Percentiles rank a stretch among this genome's conserved stretches.
Evolutionary conservation across 2,797 vertebrate genomes (phyloP).

Genomic region (Chromobotia macracanthus): DNA sequence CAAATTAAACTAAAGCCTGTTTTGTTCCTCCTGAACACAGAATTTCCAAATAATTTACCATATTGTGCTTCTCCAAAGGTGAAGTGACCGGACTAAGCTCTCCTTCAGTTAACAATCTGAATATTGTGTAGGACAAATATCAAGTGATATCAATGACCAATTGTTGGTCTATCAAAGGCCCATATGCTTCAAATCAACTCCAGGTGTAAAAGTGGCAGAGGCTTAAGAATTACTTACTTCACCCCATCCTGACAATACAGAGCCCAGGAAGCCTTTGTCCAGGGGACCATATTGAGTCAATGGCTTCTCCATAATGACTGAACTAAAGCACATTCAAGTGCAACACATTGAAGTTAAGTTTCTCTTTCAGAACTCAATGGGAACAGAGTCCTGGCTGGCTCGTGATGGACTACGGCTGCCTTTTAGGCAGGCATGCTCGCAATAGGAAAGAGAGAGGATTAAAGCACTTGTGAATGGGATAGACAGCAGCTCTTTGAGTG

Average conservation of each 20-base stretch:
- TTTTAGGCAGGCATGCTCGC: constrained; percentile 48
- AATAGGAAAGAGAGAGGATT: constrained; percentile 56
- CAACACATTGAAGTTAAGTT: constrained; percentile 62
- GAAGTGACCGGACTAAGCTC: constrained; percentile 42
- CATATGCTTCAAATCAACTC: constrained; percentile 57
- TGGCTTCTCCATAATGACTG: constrained; percentile 54
- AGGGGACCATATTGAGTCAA: constrained; percentile 49
- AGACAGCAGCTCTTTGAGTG: constrained; percentile 59
- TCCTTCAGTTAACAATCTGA: constrained; percentile 55
- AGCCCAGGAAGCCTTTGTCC: constrained; percentile 48
- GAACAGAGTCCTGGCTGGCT: constrained; percentile 52
- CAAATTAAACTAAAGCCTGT: constrained; percentile 11
- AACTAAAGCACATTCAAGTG: constrained; percentile 64
- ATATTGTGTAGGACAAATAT: constrained; percentile 56
- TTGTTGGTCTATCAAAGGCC: constrained; percentile 53
- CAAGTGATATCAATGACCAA: constrained; percentile 59
- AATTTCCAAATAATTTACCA: constrained; percentile 42
- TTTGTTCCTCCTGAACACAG: constrained; percentile 24
- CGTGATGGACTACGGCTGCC: constrained; percentile 45
- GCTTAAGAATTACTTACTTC: constrained; percentile 57
- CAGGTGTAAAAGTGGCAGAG: constrained; percentile 56
- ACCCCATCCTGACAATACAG: constrained; percentile 57
- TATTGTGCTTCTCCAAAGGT: constrained; percentile 17
- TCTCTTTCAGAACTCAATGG: constrained; percentile 60
- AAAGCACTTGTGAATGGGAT: constrained; percentile 56